phyloP scores from a whole-genome alignment of 2,888 invertebrate species.

The Hemaris fuciformis region DNA sequence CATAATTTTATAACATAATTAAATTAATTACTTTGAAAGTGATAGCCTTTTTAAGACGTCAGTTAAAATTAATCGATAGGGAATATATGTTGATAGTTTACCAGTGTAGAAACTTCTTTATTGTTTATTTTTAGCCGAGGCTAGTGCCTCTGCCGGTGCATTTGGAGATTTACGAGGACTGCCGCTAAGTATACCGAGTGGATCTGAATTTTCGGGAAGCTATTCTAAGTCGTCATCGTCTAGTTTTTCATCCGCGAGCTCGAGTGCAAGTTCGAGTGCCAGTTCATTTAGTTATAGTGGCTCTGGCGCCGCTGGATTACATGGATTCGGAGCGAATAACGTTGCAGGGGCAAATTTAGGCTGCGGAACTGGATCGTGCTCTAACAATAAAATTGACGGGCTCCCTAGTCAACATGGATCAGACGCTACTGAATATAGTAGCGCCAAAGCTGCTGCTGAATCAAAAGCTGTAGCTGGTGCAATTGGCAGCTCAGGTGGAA shows the following conservation, averaged over 20 bases:
- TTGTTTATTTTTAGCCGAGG: constrained; percentile 48
- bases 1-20: no score
- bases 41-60: no score
- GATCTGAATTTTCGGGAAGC: constrained; percentile 67
- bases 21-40: no score
- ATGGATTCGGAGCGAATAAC: constrained; percentile 26
- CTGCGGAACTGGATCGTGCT: constrained; percentile 36
- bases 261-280: constrained; percentile 67
- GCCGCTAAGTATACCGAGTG: constrained; percentile 48
- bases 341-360: constrained; percentile 31
- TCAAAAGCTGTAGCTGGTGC: constrained; percentile 12
- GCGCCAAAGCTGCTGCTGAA: constrained; percentile 31
- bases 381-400: constrained; percentile 18
- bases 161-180: constrained; percentile 42
- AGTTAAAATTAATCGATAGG: no score
- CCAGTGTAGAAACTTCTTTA: constrained; percentile 7
- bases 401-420: background rate
- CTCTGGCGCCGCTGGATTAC: constrained; percentile 27
- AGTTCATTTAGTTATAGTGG: constrained; percentile 57
- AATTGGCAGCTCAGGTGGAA: background rate
- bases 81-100: constrained; percentile 15
- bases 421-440: constrained; percentile 21
- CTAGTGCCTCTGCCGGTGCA: constrained; percentile 52
- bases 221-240: constrained; percentile 68
- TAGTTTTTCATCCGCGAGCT: constrained; percentile 67